Evolutionary conservation across 2,888 invertebrate genomes (phyloP).

Genomic region (Perizoma affinitatum): DNA sequence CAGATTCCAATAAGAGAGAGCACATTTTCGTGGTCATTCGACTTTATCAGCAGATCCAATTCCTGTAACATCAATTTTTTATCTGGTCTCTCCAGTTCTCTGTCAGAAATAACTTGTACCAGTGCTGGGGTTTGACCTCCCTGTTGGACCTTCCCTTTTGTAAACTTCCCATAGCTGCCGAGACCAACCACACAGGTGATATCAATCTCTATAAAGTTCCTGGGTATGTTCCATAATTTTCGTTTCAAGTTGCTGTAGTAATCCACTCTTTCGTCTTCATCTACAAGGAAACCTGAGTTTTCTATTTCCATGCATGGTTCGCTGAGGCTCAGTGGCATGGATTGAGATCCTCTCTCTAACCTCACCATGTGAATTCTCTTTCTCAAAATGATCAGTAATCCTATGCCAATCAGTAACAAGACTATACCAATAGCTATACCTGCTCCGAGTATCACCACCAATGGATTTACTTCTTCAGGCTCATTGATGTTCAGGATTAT

Average conservation of each 20-base stretch:
- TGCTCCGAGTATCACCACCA: slow-evolving; percentile 81
- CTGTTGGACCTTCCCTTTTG: slow-evolving; percentile 87
- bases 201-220: slow-evolving; percentile 88
- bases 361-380: slow-evolving; percentile 74
- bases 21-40: slow-evolving; percentile 88
- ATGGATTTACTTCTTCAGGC: slow-evolving; percentile 72
- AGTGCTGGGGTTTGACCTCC: slow-evolving; percentile 79
- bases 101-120: slow-evolving; percentile 87
- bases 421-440: slow-evolving; percentile 89
- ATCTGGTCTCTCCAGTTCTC: slow-evolving; percentile 78
- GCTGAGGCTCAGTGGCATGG: slow-evolving; percentile 88
- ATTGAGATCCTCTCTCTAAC: slow-evolving; percentile 76
- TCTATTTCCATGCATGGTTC: slow-evolving; percentile 92
- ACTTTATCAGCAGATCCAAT: slow-evolving; percentile 87
- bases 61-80: slow-evolving; percentile 86
- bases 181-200: slow-evolving; percentile 87
- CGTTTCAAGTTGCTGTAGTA: slow-evolving; percentile 90
- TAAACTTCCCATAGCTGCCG: slow-evolving; percentile 91
- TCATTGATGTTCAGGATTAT: slow-evolving; percentile 81
- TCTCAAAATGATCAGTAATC: slow-evolving; percentile 85
- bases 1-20: slow-evolving; percentile 91
- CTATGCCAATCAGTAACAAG: slow-evolving; percentile 86
- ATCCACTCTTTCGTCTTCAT: slow-evolving; percentile 87
- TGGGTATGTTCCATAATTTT: slow-evolving; percentile 89
- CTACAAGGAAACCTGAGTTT: slow-evolving; percentile 90